A percentile compares a stretch with the other conserved stretches of the same genome.
Evolutionary conservation across 2,797 vertebrate genomes (phyloP).

Genomic region (Dermochelys coriacea): DNA sequence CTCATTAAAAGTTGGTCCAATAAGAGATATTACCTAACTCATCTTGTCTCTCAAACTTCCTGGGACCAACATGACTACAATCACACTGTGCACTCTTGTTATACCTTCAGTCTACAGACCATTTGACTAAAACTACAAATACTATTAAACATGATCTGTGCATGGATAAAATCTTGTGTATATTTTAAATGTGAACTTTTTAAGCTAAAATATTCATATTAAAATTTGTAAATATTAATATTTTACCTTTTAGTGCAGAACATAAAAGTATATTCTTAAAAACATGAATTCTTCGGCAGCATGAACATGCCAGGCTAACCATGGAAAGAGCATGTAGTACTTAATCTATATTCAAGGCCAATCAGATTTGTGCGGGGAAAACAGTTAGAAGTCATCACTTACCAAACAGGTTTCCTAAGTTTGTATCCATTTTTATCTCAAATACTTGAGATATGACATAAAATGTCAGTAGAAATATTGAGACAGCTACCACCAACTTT

Average conservation of each 20-base stretch:
- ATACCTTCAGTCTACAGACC: background rate
- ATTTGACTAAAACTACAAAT: background rate
- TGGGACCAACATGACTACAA: background rate
- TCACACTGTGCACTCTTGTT: background rate
- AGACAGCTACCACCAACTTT: slow-evolving; percentile 86
- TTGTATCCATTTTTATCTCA: slow-evolving; percentile 91
- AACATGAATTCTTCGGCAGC: background rate
- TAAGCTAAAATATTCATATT: background rate
- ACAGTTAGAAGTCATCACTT: slow-evolving; percentile 73
- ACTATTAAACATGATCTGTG: background rate
- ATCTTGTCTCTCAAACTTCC: background rate
- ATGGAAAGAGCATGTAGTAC: accelerated
- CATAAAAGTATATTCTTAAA: background rate
- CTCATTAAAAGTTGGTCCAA: background rate
- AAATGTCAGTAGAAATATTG: slow-evolving; percentile 87
- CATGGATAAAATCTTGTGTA: background rate
- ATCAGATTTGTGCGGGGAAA: background rate
- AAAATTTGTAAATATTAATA: slow-evolving; percentile 1
- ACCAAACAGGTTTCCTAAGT: slow-evolving; percentile 87
- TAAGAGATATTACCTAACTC: background rate
- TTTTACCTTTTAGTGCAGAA: background rate
- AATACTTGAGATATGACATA: slow-evolving; percentile 94
- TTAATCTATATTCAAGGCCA: background rate
- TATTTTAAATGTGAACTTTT: background rate
- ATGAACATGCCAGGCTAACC: background rate